Percentiles rank a stretch among this genome's conserved stretches.
Evolutionary conservation across 2,797 vertebrate genomes (phyloP).

Genomic region (Sardinella longiceps): DNA sequence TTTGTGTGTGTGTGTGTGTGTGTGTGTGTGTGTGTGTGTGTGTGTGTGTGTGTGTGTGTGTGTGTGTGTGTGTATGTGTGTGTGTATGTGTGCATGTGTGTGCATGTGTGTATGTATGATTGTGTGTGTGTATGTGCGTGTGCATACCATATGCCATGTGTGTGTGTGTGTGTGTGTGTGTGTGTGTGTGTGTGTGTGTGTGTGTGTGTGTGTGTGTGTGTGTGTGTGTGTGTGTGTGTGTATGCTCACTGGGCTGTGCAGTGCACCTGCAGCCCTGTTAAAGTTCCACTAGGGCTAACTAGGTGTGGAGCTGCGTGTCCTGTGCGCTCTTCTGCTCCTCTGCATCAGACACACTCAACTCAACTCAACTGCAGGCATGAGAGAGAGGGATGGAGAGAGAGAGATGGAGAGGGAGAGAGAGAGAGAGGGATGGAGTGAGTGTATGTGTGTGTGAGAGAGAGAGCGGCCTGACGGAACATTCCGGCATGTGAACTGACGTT

Average conservation of each 20-base stretch:
- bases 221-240: not conserved
- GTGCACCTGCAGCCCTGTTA: not conserved
- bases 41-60: slow-evolving; percentile 11
- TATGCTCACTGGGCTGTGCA: not conserved
- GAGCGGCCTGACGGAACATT: slow-evolving; percentile 28
- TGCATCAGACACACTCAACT: slow-evolving; percentile 47
- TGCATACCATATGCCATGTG: not conserved
- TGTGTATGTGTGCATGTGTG: slow-evolving; percentile 2
- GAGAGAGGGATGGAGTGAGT: too few species aligned
- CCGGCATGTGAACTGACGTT: slow-evolving; percentile 38
- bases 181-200: not conserved
- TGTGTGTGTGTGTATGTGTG: not conserved
- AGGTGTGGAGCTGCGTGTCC: slow-evolving; percentile 19
- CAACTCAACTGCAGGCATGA: slow-evolving; percentile 35
- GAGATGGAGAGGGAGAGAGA: too few species aligned
- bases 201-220: not conserved
- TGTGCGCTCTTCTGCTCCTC: not conserved
- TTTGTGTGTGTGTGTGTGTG: not conserved
- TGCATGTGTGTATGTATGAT: not conserved
- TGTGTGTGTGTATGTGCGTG: not conserved
- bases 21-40: not conserved
- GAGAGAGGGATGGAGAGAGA: too few species aligned
- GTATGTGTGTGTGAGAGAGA: too few species aligned
- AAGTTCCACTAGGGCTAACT: not conserved
- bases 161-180: not conserved